Conservation (phyloP, 2,888 invertebrate species). For the Reticulitermes lucifugus region DNA sequence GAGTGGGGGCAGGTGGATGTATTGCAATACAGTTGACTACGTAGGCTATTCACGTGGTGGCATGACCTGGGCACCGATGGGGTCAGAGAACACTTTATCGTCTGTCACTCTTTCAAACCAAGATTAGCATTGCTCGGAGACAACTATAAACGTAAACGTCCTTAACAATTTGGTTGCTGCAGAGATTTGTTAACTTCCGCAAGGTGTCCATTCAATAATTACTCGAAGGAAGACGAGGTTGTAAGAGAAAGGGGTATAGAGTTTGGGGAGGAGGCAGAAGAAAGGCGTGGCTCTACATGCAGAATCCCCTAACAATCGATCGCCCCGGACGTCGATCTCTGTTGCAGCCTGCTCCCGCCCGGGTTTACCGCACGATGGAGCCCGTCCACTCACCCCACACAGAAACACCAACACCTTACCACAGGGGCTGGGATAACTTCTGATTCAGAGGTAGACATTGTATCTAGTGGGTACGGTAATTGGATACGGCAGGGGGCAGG, state of each 20-base stretch:
- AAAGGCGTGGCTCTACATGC: slow-evolving; percentile 27
- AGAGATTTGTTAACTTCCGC: background rate
- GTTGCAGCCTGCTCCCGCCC: slow-evolving; percentile 31
- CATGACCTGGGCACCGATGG: background rate
- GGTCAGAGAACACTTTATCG: background rate
- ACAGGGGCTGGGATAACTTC: background rate
- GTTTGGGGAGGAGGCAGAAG: background rate
- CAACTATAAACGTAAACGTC: too few species aligned
- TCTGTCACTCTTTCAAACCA: background rate
- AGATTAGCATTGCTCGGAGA: background rate
- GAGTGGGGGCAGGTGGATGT: too few species aligned
- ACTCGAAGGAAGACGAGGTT: background rate
- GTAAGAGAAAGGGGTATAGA: background rate
- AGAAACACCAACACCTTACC: background rate
- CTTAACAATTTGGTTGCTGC: too few species aligned
- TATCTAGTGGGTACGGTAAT: background rate
- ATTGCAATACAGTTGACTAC: too few species aligned
- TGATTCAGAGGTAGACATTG: background rate
- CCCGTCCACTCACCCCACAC: slow-evolving; percentile 12
- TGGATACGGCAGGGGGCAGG: background rate
- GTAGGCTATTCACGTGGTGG: background rate
- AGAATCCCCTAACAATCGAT: slow-evolving; percentile 36
- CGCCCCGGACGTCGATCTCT: slow-evolving; percentile 31
- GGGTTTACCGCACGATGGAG: slow-evolving; percentile 31
- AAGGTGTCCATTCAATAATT: background rate